Percentiles rank a stretch among this genome's conserved stretches.
These are phyloP conservation scores for Brachionus rotundiformis DNA, from an alignment of 1,140 invertebrate species.

Conservation along the genomic window DNA sequence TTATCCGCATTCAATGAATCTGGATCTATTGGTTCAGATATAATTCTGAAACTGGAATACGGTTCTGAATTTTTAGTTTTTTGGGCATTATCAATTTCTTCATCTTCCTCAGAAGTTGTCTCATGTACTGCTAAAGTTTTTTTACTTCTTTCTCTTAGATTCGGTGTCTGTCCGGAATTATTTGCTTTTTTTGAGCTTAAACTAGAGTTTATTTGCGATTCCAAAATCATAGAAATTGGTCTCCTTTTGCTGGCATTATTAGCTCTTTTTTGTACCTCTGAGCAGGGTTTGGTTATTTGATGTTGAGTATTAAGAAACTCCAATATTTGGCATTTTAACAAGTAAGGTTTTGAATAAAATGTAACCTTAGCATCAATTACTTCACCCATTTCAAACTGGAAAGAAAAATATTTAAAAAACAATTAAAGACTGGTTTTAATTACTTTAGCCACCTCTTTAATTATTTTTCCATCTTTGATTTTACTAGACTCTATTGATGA, in stretches of 20 bases:
- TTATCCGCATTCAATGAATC: neutral
- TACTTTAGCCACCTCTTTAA: neutral
- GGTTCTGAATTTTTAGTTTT: no score
- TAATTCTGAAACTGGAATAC: no score
- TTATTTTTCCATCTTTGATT: neutral
- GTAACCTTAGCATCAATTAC: neutral
- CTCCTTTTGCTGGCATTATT: neutral
- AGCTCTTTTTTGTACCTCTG: neutral
- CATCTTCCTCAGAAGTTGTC: no score
- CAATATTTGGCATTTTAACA: neutral
- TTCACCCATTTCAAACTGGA: neutral
- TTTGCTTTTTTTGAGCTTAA: no score
- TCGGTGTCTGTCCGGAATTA: no score
- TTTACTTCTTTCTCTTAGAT: no score
- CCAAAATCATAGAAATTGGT: no score
- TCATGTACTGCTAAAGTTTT: no score
- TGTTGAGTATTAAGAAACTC: neutral
- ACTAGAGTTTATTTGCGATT: no score
- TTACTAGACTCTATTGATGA: neutral
- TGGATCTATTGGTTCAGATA: no score
- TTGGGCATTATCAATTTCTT: no score
- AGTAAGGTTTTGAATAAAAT: neutral
- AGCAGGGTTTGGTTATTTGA: neutral
- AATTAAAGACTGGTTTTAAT: neutral
- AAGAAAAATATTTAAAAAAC: neutral